A percentile compares a stretch with the other conserved stretches of the same genome.
Evolutionary conservation across 1,140 invertebrate species (phyloP).

Genomic region (Nymphalis io): DNA sequence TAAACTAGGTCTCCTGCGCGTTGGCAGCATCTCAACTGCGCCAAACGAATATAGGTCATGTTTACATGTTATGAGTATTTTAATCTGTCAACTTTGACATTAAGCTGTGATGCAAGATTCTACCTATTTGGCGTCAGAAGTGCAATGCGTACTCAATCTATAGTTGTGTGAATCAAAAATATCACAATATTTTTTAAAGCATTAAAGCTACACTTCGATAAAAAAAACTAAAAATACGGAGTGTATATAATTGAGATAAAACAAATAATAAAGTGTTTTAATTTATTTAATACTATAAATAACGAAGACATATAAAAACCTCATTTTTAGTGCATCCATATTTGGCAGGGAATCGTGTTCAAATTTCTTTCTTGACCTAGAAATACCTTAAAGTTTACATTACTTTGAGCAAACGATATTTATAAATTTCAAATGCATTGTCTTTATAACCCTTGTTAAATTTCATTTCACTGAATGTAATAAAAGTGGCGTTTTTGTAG

Average conservation of each 20-base stretch:
- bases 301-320: no score
- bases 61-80: conserved; percentile 40
- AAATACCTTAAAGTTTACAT: neutral
- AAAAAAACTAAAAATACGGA: no score
- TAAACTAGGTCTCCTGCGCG: conserved; percentile 34
- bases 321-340: no score
- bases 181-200: no score
- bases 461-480: no score
- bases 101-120: conserved; percentile 13
- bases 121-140: neutral
- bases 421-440: neutral
- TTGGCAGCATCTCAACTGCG: conserved; percentile 40
- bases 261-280: no score
- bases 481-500: no score
- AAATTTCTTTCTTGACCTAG: no score
- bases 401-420: neutral
- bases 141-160: neutral
- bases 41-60: conserved; percentile 37
- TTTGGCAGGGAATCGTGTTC: no score
- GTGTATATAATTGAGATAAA: no score
- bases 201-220: no score
- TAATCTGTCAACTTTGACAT: conserved; percentile 40
- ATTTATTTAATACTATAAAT: no score
- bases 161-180: neutral
- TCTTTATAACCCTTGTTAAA: neutral